phyloP scores from a whole-genome alignment of 2,888 invertebrate species.

The Diarsia dahlii region DNA sequence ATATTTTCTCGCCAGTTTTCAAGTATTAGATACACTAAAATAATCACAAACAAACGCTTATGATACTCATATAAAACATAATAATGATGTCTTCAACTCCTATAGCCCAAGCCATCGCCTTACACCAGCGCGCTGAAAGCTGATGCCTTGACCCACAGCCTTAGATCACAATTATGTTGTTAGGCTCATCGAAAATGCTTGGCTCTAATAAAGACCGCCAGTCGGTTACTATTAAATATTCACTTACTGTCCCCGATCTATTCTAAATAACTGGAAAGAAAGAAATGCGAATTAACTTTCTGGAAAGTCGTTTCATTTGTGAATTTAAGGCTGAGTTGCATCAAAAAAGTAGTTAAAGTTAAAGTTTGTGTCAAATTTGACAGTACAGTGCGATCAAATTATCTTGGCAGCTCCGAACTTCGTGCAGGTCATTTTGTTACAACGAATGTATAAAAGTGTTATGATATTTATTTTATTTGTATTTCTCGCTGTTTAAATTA shows the following conservation, averaged over 20 bases:
- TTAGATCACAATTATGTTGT: conserved; percentile 68
- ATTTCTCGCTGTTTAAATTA: too few species aligned
- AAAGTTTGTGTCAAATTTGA: too few species aligned
- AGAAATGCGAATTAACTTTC: conserved; percentile 34
- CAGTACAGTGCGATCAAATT: too few species aligned
- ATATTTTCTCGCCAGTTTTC: neutral
- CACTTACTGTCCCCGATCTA: conserved; percentile 50
- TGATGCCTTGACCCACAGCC: conserved; percentile 31
- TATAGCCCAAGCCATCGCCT: neutral
- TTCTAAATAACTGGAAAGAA: conserved; percentile 42
- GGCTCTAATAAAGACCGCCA: conserved; percentile 44
- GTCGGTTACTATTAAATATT: conserved; percentile 61
- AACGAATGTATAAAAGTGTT: too few species aligned
- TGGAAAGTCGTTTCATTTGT: conserved; percentile 24
- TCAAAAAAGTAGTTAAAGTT: too few species aligned
- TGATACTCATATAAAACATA: neutral
- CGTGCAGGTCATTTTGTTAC: too few species aligned
- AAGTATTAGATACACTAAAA: neutral
- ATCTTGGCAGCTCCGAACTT: too few species aligned
- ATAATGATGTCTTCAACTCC: neutral
- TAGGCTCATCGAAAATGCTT: conserved; percentile 64
- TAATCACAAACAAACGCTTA: neutral
- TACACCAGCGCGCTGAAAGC: neutral
- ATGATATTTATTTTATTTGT: too few species aligned
- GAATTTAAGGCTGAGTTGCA: too few species aligned